Evolutionary conservation across 1,140 invertebrate species (phyloP).

Genomic region (Aporrectodea caliginosa): DNA sequence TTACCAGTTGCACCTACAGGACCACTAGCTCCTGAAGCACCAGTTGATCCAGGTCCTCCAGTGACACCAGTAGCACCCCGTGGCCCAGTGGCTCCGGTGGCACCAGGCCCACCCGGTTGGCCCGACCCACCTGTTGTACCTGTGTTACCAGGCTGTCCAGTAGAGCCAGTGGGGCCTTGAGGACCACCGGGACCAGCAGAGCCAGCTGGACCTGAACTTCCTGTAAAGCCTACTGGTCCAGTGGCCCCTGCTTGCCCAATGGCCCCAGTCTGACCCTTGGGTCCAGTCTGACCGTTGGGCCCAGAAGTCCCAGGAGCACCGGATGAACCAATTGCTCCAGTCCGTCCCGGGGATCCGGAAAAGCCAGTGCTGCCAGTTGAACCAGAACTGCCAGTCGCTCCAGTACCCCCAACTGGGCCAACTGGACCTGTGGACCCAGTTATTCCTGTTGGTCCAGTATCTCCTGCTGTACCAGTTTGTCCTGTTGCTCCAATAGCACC

Average conservation of each 20-base stretch:
- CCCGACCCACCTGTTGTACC: slow-evolving; percentile 25
- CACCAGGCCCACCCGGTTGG: background rate
- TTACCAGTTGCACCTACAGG: slow-evolving; percentile 25
- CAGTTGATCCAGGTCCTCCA: slow-evolving; percentile 8
- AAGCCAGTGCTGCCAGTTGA: background rate
- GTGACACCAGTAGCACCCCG: background rate
- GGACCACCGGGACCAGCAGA: background rate
- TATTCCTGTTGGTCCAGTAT: background rate
- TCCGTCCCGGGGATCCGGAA: background rate
- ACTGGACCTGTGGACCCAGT: slow-evolving; percentile 11
- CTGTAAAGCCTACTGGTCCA: background rate
- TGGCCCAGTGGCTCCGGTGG: background rate
- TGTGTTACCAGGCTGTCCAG: background rate
- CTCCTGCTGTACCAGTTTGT: no score
- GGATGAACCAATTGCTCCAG: no score
- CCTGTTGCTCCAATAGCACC: slow-evolving; percentile 14
- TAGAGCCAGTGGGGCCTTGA: slow-evolving; percentile 6
- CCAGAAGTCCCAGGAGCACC: slow-evolving; percentile 6
- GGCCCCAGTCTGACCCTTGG: background rate
- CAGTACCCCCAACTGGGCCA: background rate
- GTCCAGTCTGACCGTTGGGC: background rate
- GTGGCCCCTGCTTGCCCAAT: slow-evolving; percentile 4
- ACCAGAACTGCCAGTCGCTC: background rate
- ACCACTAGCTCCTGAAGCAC: slow-evolving; percentile 38
- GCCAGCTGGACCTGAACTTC: slow-evolving; percentile 2